Evolutionary conservation across 2,113 vertebrate species (phyloP).

Genomic region (Delphinus delphis): DNA sequence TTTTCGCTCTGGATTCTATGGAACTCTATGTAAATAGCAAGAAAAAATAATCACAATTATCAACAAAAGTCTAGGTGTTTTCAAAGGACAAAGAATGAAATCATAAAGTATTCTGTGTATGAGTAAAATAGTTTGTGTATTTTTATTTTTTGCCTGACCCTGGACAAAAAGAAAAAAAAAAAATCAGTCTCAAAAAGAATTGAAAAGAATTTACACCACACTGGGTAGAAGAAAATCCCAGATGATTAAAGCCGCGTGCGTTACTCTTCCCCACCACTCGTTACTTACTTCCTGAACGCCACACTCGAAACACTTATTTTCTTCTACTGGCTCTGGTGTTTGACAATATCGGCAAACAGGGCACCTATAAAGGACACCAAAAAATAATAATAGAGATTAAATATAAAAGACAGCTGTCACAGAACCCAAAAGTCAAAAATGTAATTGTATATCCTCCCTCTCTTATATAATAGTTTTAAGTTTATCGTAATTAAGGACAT

Average conservation of each 20-base stretch:
- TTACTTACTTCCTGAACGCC: slow-evolving; percentile 97
- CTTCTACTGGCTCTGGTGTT: slow-evolving; percentile 97
- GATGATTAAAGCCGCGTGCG: slow-evolving; percentile 5
- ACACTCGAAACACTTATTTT: slow-evolving; percentile 99
- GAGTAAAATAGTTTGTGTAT: neutral
- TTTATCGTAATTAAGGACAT: neutral
- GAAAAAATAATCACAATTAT: neutral
- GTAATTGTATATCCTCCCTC: neutral
- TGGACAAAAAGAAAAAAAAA: neutral
- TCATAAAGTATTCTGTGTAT: neutral
- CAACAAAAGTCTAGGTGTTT: neutral
- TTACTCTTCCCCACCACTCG: slow-evolving; percentile 60
- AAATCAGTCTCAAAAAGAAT: neutral
- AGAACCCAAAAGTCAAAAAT: neutral
- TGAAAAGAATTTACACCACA: slow-evolving; percentile 23
- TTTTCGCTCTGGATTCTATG: neutral
- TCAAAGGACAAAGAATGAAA: slow-evolving; percentile 30
- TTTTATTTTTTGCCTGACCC: neutral
- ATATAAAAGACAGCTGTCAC: slow-evolving; percentile 44
- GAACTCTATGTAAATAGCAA: neutral
- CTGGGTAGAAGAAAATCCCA: neutral
- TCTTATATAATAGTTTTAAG: neutral
- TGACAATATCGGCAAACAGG: slow-evolving; percentile 98
- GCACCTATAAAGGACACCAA: slow-evolving; percentile 86
- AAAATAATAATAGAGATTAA: slow-evolving; percentile 23